A percentile compares a stretch with the other conserved stretches of the same genome.
These are phyloP conservation scores for Pterois miles DNA, from an alignment of 2,797 vertebrate species.

Conservation along the genomic window DNA sequence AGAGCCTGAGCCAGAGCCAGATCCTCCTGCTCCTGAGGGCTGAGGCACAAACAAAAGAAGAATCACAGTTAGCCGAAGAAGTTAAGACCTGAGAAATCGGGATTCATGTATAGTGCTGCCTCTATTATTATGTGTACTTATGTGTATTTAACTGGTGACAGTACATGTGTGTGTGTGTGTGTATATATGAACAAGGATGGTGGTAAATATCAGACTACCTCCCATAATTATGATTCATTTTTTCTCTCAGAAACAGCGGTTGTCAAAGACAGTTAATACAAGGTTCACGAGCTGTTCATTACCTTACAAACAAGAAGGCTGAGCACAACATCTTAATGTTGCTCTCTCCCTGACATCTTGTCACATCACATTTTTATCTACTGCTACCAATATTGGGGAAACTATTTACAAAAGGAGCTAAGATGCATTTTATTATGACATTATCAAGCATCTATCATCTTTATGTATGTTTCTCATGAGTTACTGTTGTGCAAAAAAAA, in stretches of 20 bases:
- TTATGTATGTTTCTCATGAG: background rate
- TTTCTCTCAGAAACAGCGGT: background rate
- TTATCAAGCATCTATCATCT: background rate
- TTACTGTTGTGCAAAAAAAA: background rate
- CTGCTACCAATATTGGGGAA: background rate
- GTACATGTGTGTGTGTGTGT: background rate
- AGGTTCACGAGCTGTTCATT: background rate
- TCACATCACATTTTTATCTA: no score
- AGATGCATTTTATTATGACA: background rate
- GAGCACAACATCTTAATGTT: no score
- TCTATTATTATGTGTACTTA: background rate
- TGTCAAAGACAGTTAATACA: background rate
- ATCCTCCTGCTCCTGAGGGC: slow-evolving; percentile 89
- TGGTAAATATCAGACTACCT: background rate
- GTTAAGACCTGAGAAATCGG: background rate
- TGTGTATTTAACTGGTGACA: background rate
- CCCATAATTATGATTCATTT: background rate
- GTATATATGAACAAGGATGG: background rate
- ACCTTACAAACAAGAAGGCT: background rate
- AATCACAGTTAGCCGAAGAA: background rate
- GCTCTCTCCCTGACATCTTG: no score
- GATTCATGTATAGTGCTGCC: background rate
- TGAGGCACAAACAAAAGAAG: slow-evolving; percentile 53
- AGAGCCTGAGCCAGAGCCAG: slow-evolving; percentile 88
- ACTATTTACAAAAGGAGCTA: background rate